These are phyloP conservation scores for Busseola fusca DNA, from an alignment of 2,888 invertebrate genomes.

Conservation along the genomic window DNA sequence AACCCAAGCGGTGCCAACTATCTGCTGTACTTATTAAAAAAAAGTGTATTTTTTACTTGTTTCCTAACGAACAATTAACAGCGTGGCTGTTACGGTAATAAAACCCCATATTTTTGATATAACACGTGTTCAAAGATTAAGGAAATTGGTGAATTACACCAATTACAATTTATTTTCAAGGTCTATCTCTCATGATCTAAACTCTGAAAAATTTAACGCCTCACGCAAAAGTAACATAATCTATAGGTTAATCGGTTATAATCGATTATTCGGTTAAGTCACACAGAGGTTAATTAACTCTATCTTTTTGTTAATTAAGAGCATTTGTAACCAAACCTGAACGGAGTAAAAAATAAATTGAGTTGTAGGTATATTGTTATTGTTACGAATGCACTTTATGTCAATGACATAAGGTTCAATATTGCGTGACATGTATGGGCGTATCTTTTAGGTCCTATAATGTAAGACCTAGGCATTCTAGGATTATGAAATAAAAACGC, in stretches of 20 bases:
- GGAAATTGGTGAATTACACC: conserved; percentile 30
- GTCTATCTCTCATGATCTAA: conserved; percentile 11
- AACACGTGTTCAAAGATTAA: conserved; percentile 4
- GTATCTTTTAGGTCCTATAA: too few relatives aligned
- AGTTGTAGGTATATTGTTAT: conserved; percentile 64
- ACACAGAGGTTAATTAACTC: conserved; percentile 30
- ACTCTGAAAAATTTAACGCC: conserved; percentile 26
- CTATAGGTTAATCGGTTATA: conserved; percentile 34
- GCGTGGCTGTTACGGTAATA: conserved; percentile 3
- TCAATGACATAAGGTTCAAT: too few relatives aligned
- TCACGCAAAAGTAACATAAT: conserved; percentile 59
- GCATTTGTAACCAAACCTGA: conserved; percentile 23
- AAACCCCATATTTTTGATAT: background rate
- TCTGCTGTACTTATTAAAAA: too few relatives aligned
- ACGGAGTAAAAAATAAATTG: conserved; percentile 21
- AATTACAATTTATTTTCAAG: conserved; percentile 29
- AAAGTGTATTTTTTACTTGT: too few relatives aligned
- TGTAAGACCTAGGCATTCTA: too few relatives aligned
- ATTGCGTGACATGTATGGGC: too few relatives aligned
- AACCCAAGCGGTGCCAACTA: background rate
- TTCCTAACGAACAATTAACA: background rate
- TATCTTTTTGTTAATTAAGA: conserved; percentile 23
- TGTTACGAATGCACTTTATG: too few relatives aligned
- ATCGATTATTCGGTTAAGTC: conserved; percentile 55
- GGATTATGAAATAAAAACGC: too few relatives aligned